These are phyloP conservation scores for Stomorhina lunata DNA, from an alignment of 2,888 invertebrate species.

Conservation along the genomic window DNA sequence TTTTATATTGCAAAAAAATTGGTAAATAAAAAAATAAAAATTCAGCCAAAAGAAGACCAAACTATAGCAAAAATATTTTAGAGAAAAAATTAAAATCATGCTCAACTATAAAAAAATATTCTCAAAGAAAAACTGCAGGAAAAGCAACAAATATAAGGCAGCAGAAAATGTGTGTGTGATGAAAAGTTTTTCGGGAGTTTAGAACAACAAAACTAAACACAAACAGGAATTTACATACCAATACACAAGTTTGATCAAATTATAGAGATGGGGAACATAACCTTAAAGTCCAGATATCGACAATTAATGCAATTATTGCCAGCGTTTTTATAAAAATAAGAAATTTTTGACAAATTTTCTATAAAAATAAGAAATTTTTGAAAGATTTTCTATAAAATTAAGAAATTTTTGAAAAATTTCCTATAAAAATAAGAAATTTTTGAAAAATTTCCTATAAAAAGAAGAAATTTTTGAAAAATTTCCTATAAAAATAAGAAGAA, in stretches of 20 bases:
- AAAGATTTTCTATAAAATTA: no score
- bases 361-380: no score
- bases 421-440: no score
- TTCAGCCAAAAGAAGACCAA: slow-evolving; percentile 30
- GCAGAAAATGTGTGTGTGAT: slow-evolving; percentile 36
- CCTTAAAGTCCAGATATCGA: no score
- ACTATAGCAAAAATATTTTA: slow-evolving; percentile 59
- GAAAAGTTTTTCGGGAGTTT: slow-evolving; percentile 35
- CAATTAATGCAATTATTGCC: no score
- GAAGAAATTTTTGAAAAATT: no score
- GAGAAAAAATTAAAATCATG: slow-evolving; percentile 49
- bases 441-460: no score
- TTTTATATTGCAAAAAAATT: slow-evolving; percentile 51
- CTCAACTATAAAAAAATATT: slow-evolving; percentile 54
- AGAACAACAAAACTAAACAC: slow-evolving; percentile 31
- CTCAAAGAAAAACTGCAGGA: slow-evolving; percentile 58
- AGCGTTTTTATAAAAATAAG: no score
- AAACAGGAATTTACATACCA: slow-evolving; percentile 2
- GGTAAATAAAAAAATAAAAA: slow-evolving; percentile 12
- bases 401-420: no score
- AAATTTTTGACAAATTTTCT: no score
- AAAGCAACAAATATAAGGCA: slow-evolving; percentile 6
- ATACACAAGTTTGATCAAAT: background rate
- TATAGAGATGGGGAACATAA: background rate
- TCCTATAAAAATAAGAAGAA: no score